phyloP scores from a whole-genome alignment of 2,797 vertebrate genomes.

The Macropus fuliginosus region DNA sequence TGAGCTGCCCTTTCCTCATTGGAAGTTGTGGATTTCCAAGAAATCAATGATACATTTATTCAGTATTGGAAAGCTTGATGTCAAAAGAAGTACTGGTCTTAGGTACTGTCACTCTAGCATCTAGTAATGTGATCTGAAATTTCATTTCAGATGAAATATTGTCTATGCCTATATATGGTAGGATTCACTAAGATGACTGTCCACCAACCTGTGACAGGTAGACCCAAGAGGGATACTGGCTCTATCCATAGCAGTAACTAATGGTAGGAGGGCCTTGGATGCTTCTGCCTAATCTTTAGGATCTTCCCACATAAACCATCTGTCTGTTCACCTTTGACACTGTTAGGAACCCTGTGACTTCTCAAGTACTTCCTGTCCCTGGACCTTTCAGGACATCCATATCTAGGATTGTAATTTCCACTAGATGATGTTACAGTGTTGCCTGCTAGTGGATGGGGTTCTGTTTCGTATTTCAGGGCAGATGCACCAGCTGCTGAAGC shows the following conservation, averaged over 20 bases:
- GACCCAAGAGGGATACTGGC: neutral
- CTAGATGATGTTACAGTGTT: conserved; percentile 48
- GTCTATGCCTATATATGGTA: neutral
- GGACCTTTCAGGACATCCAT: conserved; percentile 37
- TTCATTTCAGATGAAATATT: neutral
- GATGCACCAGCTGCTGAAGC: neutral
- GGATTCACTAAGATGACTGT: neutral
- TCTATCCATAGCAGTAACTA: neutral
- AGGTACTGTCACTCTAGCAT: neutral
- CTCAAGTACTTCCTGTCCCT: conserved; percentile 39
- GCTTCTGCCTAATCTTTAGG: conserved; percentile 40
- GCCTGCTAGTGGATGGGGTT: conserved; percentile 44
- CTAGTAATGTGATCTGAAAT: neutral
- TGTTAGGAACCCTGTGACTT: conserved; percentile 22
- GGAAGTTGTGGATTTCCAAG: neutral
- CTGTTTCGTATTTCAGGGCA: conserved; percentile 39
- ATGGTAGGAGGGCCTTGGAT: neutral
- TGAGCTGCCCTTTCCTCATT: conserved; percentile 53
- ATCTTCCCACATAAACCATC: conserved; percentile 14
- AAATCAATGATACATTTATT: neutral
- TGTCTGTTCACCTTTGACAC: conserved; percentile 18
- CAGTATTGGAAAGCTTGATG: neutral
- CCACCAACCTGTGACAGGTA: neutral
- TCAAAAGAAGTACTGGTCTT: neutral
- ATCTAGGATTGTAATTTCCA: conserved; percentile 47